Evolutionary conservation across 2,888 invertebrate species (phyloP), one percentile per base, ranked within the genome.

Genomic region (Crematogaster levior): DNA sequence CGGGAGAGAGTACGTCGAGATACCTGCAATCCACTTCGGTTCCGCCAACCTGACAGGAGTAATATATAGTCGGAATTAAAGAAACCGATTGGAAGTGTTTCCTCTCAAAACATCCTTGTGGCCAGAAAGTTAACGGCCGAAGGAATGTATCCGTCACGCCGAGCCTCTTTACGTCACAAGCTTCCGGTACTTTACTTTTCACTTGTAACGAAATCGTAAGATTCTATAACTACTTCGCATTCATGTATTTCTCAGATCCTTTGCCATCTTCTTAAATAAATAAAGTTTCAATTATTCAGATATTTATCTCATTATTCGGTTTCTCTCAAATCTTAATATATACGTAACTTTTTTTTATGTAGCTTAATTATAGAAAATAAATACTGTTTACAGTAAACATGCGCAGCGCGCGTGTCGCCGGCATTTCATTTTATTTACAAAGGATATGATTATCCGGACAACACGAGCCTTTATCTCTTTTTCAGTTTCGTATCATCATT

Each of bases 11-110:
- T 84, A 83, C 83, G 81, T 79, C 86, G 51, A 81, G 77, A 83
- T 88, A 84, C 81, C 51, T 65, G 61, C 68, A 56, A 79, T 79
- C 7, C 53, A 68, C 72, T 70, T 70, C 53, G 27, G 10, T 72
- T 72, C 60, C 72, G 58, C 53, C 75, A 72, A 75, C 77, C 68
- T 73, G n/a, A 10, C 40, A 27, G 40, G 6, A 61, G 48, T 88
- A 77, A 80, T 48, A 80, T 74, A 68, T 30, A 46, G 74, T 24
- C 40, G 46, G 48, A 65, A 75, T 84, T 81, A 81, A 86, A 83
- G 72, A 70, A 70, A 81, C 81, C 75, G 86, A 86, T 86, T 89
- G 80, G 77, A 48, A 53, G 65, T 88, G 84, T 88, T 88, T 83
- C 51, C 30, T 63, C 72, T 43, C 84, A 56, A 56, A 77, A 77